Evolutionary conservation across 1,140 invertebrate genomes (phyloP).

Genomic region (Heliconius nattereri): DNA sequence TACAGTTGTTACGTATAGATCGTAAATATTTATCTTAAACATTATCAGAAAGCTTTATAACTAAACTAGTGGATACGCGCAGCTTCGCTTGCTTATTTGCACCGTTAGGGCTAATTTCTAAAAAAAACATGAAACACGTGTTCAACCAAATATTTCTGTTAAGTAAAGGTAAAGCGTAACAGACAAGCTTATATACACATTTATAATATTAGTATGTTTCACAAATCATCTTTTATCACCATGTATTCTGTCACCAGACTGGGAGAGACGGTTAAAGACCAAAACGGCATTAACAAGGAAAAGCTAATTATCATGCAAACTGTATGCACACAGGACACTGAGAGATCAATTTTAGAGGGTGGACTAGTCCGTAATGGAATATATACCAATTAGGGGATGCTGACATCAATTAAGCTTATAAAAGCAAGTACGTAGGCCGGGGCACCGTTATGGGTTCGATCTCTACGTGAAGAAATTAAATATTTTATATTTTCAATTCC

Average conservation of each 20-base stretch:
- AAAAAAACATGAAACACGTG: too few relatives aligned
- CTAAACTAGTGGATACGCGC: too few relatives aligned
- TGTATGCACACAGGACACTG: neutral
- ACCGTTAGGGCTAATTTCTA: too few relatives aligned
- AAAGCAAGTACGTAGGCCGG: neutral
- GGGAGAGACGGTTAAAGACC: neutral
- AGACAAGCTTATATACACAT: too few relatives aligned
- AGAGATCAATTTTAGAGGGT: neutral
- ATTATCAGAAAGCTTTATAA: too few relatives aligned
- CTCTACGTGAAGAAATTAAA: neutral
- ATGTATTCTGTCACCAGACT: neutral
- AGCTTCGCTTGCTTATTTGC: too few relatives aligned
- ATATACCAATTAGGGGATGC: neutral
- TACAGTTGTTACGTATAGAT: too few relatives aligned
- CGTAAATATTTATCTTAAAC: too few relatives aligned
- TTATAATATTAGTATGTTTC: too few relatives aligned
- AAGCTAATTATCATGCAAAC: neutral
- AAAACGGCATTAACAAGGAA: neutral
- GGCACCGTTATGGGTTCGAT: too few relatives aligned
- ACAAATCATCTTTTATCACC: neutral
- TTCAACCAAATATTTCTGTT: too few relatives aligned
- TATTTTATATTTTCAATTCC: neutral
- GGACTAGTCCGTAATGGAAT: neutral
- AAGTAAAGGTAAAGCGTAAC: too few relatives aligned
- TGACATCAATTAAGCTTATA: neutral